Evolutionary conservation across 2,888 invertebrate genomes (phyloP).

Genomic region (Athalia cordata): DNA sequence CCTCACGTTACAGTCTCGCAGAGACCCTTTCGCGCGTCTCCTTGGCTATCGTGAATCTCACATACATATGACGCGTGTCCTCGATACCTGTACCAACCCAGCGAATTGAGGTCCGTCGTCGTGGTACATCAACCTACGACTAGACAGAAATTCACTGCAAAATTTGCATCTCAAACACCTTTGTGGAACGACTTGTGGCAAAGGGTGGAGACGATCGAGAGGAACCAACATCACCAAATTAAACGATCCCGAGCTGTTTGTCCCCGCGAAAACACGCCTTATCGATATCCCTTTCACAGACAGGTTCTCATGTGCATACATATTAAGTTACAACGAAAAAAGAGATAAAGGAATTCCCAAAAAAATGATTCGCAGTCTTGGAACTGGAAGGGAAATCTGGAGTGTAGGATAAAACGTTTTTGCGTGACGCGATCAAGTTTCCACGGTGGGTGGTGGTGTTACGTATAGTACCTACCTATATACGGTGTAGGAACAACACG

Average conservation of each 20-base stretch:
- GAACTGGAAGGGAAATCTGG: no score
- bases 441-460: neutral
- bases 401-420: neutral
- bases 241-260: slow-evolving; percentile 32
- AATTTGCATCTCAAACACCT: slow-evolving; percentile 41
- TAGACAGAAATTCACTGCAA: slow-evolving; percentile 22
- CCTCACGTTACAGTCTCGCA: neutral
- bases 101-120: slow-evolving; percentile 21
- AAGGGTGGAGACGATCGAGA: neutral
- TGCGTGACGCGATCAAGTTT: slow-evolving; percentile 18
- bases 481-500: slow-evolving; percentile 23
- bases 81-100: neutral
- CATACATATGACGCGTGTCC: neutral
- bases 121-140: neutral
- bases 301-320: no score
- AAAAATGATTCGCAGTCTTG: neutral
- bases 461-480: no score
- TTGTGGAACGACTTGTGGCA: neutral
- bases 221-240: slow-evolving; percentile 5
- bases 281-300: no score
- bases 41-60: neutral
- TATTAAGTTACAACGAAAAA: no score
- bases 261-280: neutral
- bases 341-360: no score
- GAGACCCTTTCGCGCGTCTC: neutral